Percentiles rank a stretch among this genome's conserved stretches.
phyloP scores from a whole-genome alignment of 2,797 vertebrate genomes.

The Cossypha caffra region DNA sequence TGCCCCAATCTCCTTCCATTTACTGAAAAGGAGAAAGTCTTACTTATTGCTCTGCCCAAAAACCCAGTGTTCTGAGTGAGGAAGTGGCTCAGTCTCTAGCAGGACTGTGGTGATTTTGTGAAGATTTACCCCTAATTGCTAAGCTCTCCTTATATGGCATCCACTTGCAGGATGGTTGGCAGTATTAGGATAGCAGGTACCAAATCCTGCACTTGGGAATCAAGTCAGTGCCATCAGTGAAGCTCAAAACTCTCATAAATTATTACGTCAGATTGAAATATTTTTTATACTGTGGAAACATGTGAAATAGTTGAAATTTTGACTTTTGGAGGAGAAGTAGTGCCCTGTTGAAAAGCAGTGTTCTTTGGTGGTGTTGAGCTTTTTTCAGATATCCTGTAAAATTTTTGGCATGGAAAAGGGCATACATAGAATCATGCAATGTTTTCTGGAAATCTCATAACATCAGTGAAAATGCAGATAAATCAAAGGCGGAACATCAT shows the following conservation, averaged over 20 bases:
- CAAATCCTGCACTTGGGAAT: neutral
- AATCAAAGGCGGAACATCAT: neutral
- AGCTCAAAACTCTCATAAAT: neutral
- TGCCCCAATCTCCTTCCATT: neutral
- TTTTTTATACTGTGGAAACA: neutral
- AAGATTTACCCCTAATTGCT: neutral
- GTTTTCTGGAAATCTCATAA: neutral
- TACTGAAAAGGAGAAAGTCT: neutral
- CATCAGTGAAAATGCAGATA: neutral
- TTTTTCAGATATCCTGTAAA: neutral
- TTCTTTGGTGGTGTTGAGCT: neutral
- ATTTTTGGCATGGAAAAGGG: neutral
- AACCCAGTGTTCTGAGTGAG: neutral
- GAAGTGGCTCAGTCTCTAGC: neutral
- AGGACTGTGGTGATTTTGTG: neutral
- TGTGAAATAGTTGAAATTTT: neutral
- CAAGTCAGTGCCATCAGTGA: neutral
- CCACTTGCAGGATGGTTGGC: neutral
- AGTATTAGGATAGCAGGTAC: neutral
- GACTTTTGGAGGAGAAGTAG: neutral
- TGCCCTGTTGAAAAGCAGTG: neutral
- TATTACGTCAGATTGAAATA: neutral
- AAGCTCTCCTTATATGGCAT: neutral
- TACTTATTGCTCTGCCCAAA: neutral
- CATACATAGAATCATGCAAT: neutral